Percentiles rank a stretch among this genome's conserved stretches.
Evolutionary conservation across 2,797 vertebrate species (phyloP).

Genomic region (Borostomias antarcticus): DNA sequence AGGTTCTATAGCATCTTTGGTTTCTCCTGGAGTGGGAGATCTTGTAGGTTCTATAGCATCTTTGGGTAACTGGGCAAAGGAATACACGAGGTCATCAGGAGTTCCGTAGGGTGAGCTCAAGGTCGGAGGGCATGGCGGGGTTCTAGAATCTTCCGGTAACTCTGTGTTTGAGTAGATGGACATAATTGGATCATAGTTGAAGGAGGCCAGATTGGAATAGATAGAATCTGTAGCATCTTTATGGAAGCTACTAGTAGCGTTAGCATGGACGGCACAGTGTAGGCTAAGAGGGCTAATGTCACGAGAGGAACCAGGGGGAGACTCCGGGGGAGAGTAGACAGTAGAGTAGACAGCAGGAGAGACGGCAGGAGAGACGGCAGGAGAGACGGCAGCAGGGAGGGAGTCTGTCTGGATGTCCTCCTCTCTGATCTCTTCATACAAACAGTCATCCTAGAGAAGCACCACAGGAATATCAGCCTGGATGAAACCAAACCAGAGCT

Average conservation of each 20-base stretch:
- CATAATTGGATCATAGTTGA: background rate
- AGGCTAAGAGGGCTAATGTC: background rate
- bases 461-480: background rate
- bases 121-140: background rate
- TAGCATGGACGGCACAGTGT: background rate
- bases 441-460: background rate
- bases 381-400: background rate
- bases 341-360: background rate
- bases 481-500: background rate
- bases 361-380: too few relatives aligned
- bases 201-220: background rate
- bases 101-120: background rate
- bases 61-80: constrained; percentile 3
- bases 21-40: background rate
- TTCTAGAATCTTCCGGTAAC: background rate
- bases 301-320: background rate
- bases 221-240: background rate
- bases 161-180: too few relatives aligned
- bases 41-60: background rate
- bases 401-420: background rate
- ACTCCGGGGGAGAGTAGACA: background rate
- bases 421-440: background rate
- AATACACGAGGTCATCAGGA: background rate
- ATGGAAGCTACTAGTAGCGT: background rate
- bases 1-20: background rate